Base-by-base conservation (phyloP, 2,113 vertebrate genomes). In the Marcusenius ussheri region DNA sequence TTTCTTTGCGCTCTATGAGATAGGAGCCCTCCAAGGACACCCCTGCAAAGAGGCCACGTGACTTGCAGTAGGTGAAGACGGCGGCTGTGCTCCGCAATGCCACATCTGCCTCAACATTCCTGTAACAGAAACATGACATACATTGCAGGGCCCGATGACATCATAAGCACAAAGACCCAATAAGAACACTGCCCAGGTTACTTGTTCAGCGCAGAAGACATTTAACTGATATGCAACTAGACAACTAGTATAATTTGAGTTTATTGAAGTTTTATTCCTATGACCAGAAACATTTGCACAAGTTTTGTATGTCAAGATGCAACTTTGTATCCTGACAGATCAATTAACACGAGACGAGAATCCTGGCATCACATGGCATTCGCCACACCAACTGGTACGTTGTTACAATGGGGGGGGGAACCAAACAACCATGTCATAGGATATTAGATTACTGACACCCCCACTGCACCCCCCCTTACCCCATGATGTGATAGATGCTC, bases 1-100 rank as follows among this genome's bases (percentile, higher is more conserved):
- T 97, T 17, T 99, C 98, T 91, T 99, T 99, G 93, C 98, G 97
- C 92, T 99, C 98, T 11, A 99, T 97, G 83, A 99, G 94, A 90
- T 95, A 98, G 3, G 97, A 98, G 10, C 98, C 98, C 93, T 99
- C 98, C 49, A 99, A 92, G 17, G 98, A 99, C 8, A 99, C 94
- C 0, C 98, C 98, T 1, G 98, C 98, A 15, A 99, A 99, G 84
- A 99, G 93, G 0, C 98, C 98, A 83, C 98, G 95, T 53, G 98
- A 99, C 39, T 95, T 95, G 93, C 98, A 99, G 93, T 99, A 99
- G 0, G 98, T 98, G 53, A 97, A 99, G 89, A 99, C 97, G 0
- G 98, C 98, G 0, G 98, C 97, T 0, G 97, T 95, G 90, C 98
- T 99, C 84, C 98, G 95, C 2, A 99, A 87, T 0, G 97, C 95